Evolutionary conservation across 2,797 vertebrate species (phyloP).

Genomic region (Rhabdophis nuchalis): DNA sequence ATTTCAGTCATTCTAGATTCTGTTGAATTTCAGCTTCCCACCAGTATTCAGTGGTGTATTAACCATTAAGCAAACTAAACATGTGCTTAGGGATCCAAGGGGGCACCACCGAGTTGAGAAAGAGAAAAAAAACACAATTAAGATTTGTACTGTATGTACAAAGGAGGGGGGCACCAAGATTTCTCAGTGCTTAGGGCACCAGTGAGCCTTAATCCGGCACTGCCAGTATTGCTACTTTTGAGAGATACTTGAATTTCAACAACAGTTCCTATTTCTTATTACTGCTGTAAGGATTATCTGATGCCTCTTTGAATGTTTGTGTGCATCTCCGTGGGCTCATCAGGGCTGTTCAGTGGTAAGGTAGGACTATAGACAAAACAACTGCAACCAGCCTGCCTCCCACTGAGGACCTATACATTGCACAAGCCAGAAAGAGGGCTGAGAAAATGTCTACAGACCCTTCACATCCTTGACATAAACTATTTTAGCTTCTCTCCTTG

Average conservation of each 20-base stretch:
- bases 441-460: not conserved
- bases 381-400: not conserved
- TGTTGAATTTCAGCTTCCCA: not conserved
- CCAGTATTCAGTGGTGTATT: too few species aligned
- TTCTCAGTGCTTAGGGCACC: too few species aligned
- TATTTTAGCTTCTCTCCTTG: too few species aligned
- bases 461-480: too few species aligned
- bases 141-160: too few species aligned
- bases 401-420: not conserved
- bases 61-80: too few species aligned
- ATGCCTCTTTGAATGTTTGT: not conserved
- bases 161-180: too few species aligned
- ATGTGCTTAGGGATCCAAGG: too few species aligned
- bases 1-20: not conserved
- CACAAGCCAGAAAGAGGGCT: not conserved
- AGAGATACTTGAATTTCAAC: not conserved
- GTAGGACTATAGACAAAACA: not conserved
- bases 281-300: not conserved
- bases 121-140: too few species aligned
- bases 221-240: not conserved
- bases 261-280: not conserved
- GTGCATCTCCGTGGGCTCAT: not conserved
- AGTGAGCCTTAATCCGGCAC: too few species aligned
- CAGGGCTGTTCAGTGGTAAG: not conserved
- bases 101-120: too few species aligned